Percentiles rank a stretch among this genome's conserved stretches.
Evolutionary conservation across 2,888 invertebrate genomes (phyloP).

Genomic region (Coecobrya sp.): DNA sequence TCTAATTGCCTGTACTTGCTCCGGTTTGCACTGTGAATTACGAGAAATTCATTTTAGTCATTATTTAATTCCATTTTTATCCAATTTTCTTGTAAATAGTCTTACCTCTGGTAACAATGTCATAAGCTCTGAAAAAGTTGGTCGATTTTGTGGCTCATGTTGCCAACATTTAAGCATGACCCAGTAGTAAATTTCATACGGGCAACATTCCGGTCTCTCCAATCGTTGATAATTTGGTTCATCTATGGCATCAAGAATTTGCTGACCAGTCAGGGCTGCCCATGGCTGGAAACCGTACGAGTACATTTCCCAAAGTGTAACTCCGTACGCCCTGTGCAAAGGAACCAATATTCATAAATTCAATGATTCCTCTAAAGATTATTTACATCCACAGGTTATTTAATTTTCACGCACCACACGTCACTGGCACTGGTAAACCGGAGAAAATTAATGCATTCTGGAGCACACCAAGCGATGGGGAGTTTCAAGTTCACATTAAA

Average conservation of each 20-base stretch:
- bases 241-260: conserved; percentile 98
- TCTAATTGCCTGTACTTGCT: conserved; percentile 95
- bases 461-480: conserved; percentile 99
- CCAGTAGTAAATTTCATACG: conserved; percentile 94
- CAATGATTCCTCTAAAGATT: not conserved
- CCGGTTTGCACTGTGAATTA: conserved; percentile 92
- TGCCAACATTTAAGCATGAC: conserved; percentile 99
- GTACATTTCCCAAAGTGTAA: conserved; percentile 99
- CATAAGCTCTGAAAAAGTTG: conserved; percentile 95
- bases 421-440: conserved; percentile 99
- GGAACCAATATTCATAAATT: not conserved
- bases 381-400: not conserved
- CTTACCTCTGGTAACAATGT: conserved; percentile 92
- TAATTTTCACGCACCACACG: conserved; percentile 91
- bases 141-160: conserved; percentile 95
- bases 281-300: conserved; percentile 99
- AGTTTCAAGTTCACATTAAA: conserved; percentile 98
- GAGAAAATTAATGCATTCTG: conserved; percentile 98
- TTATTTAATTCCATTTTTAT: not conserved
- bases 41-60: not conserved
- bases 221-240: conserved; percentile 96
- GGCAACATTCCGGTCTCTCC: conserved; percentile 98
- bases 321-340: conserved; percentile 94
- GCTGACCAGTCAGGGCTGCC: conserved; percentile 97
- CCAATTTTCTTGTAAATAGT: conserved; percentile 8